Percentiles rank a stretch among this genome's conserved stretches.
Conservation (phyloP, 2,797 vertebrate species). For the Periophthalmus magnuspinnatus region DNA sequence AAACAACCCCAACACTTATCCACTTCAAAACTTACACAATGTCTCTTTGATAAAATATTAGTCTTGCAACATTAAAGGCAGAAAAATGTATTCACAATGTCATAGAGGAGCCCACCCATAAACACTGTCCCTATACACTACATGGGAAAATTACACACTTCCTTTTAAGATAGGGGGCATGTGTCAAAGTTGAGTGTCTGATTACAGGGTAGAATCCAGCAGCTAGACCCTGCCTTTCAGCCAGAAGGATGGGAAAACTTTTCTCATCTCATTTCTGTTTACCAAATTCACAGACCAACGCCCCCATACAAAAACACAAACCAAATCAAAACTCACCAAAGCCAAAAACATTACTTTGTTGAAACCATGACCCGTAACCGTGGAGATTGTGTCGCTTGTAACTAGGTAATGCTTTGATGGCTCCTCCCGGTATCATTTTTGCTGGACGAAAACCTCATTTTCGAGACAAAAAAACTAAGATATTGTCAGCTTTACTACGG, state of each 20-base stretch:
- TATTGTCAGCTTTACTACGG: constrained; percentile 18
- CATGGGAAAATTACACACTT: constrained; percentile 42
- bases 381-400: constrained; percentile 35
- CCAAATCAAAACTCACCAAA: constrained; percentile 34
- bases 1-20: no score
- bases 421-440: constrained; percentile 36
- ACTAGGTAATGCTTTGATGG: constrained; percentile 32
- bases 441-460: constrained; percentile 24
- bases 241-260: constrained; percentile 49
- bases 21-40: no score
- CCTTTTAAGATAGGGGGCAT: constrained; percentile 28
- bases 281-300: constrained; percentile 31
- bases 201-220: constrained; percentile 54
- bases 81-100: not conserved
- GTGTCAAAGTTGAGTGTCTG: constrained; percentile 50
- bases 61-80: not conserved
- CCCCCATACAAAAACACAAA: constrained; percentile 41
- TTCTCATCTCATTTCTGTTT: constrained; percentile 34
- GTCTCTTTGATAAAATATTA: not conserved
- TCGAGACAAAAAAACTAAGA: constrained; percentile 16
- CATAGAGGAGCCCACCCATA: constrained; percentile 11
- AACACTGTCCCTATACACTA: constrained; percentile 14
- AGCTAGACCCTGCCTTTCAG: constrained; percentile 13
- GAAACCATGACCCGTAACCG: constrained; percentile 23
- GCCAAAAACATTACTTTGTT: constrained; percentile 43